phyloP scores from a whole-genome alignment of 2,888 invertebrate genomes.

The Eupeodes luniger region DNA sequence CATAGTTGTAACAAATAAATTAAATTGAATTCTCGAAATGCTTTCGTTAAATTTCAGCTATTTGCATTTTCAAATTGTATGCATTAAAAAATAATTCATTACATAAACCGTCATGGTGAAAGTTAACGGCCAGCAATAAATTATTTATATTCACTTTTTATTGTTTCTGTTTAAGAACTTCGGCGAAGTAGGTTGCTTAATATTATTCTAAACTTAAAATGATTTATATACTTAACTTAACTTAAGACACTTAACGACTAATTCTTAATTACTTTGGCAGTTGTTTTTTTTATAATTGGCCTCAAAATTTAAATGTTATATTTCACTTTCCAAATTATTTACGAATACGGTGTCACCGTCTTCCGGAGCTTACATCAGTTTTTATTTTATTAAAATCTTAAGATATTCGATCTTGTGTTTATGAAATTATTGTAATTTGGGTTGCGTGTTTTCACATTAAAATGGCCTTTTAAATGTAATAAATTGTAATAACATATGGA shows the following conservation, averaged over 20 bases:
- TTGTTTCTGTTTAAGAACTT: too few relatives aligned
- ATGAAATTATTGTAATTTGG: background rate
- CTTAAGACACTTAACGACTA: background rate
- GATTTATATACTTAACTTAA: background rate
- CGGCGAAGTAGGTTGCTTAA: too few relatives aligned
- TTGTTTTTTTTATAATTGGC: constrained; percentile 4
- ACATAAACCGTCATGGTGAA: background rate
- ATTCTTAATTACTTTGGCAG: constrained; percentile 3
- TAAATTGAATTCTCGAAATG: background rate
- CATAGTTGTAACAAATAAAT: background rate
- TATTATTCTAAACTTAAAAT: background rate
- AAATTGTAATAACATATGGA: constrained; percentile 15
- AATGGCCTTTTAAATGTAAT: constrained; percentile 41
- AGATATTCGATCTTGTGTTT: background rate
- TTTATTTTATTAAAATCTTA: background rate
- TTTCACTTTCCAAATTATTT: background rate
- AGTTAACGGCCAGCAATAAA: too few relatives aligned
- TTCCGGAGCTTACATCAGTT: background rate
- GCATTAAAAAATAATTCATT: background rate
- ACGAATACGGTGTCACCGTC: background rate
- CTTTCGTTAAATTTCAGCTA: background rate
- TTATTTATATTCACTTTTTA: too few relatives aligned
- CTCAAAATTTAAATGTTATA: background rate
- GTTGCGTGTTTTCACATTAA: background rate
- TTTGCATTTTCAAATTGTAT: background rate